A percentile compares a stretch with the other conserved stretches of the same genome.
Conservation (phyloP, 2,888 invertebrate genomes). For the Hartigia nigra region DNA sequence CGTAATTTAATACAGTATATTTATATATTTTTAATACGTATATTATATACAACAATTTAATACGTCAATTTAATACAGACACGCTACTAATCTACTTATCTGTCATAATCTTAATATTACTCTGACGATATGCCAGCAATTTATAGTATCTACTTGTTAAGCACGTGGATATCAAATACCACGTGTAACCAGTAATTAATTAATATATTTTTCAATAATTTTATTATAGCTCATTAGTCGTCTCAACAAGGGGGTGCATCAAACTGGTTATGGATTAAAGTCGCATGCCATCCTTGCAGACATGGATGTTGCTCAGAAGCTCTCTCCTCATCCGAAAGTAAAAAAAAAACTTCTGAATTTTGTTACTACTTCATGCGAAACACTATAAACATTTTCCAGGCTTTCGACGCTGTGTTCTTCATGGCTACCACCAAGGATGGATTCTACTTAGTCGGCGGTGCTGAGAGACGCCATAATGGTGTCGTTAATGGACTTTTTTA, state of each 20-base stretch:
- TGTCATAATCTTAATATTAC: neutral
- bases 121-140: neutral
- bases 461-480: conserved; percentile 75
- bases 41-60: too few species aligned
- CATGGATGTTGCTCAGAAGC: conserved; percentile 72
- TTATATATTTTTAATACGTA: too few species aligned
- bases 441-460: conserved; percentile 75
- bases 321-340: conserved; percentile 72
- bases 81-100: neutral
- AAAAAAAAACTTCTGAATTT: conserved; percentile 10
- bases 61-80: neutral
- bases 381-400: conserved; percentile 62
- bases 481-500: conserved; percentile 77
- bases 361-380: neutral
- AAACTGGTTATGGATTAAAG: conserved; percentile 13
- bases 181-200: neutral
- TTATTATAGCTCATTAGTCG: neutral
- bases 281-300: conserved; percentile 51
- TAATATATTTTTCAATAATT: neutral
- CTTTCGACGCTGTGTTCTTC: conserved; percentile 84
- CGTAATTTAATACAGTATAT: too few species aligned
- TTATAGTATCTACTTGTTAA: neutral
- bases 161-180: neutral
- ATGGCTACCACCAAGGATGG: conserved; percentile 75
- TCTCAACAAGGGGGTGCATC: neutral